Evolutionary conservation across 1,140 invertebrate species (phyloP).

Genomic region (Brachionus asplanchnoidis): DNA sequence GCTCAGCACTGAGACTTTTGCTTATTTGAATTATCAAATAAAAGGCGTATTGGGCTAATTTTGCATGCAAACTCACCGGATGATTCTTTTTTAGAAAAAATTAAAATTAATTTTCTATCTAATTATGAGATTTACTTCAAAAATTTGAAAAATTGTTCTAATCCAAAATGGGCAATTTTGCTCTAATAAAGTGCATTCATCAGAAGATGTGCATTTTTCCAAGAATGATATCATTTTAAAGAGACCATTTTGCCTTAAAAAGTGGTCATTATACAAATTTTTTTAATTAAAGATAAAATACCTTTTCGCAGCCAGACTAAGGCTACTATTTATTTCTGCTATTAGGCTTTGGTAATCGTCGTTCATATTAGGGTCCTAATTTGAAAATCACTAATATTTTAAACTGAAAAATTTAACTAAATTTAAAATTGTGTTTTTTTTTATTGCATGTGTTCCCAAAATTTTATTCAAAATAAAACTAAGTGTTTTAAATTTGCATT

Average conservation of each 20-base stretch:
- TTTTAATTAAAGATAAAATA: not conserved
- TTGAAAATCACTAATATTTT: not conserved
- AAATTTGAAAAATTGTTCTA: slow-evolving; percentile 20
- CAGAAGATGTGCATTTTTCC: not conserved
- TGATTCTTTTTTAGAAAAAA: not conserved
- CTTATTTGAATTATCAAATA: slow-evolving; percentile 26
- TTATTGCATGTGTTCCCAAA: not conserved
- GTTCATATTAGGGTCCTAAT: slow-evolving; percentile 1
- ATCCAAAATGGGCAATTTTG: slow-evolving; percentile 25
- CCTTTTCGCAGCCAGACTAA: slow-evolving; percentile 13
- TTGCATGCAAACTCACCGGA: slow-evolving; percentile 17
- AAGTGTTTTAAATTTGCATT: not conserved
- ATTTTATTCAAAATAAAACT: not conserved
- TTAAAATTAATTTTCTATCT: not conserved
- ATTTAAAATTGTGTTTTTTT: not conserved
- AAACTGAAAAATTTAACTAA: not conserved
- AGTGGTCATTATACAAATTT: not conserved
- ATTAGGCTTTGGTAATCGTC: not conserved
- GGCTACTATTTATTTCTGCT: slow-evolving; percentile 4
- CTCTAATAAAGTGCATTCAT: slow-evolving; percentile 1
- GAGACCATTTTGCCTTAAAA: slow-evolving; percentile 14
- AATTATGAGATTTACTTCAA: not conserved
- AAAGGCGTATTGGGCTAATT: slow-evolving; percentile 7
- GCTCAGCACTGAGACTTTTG: not conserved
- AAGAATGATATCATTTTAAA: slow-evolving; percentile 34